A percentile compares a stretch with the other conserved stretches of the same genome.
These are phyloP conservation scores for Epizoanthus fatuus DNA, from an alignment of 92 coral and sea anemone genomes.

Conservation along the genomic window DNA sequence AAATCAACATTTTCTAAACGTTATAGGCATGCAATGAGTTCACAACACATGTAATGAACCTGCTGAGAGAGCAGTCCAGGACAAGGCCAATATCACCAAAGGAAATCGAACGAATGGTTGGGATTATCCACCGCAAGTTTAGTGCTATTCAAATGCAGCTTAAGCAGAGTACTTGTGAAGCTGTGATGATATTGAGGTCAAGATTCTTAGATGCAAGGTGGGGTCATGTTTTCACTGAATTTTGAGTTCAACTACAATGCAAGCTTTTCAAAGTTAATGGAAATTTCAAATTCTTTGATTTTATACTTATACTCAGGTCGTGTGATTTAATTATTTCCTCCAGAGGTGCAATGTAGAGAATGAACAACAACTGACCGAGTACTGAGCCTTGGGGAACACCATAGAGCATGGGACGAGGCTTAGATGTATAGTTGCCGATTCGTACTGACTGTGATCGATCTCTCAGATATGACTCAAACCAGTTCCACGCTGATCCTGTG, in stretches of 20 bases:
- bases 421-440: neutral
- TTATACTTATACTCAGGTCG: no score
- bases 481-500: neutral
- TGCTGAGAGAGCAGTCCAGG: conserved; percentile 96
- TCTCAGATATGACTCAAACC: conserved; percentile 24
- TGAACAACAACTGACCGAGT: conserved; percentile 2
- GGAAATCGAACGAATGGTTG: conserved; percentile 98
- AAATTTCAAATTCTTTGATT: no score
- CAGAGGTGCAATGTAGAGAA: neutral
- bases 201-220: conserved; percentile 99
- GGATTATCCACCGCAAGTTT: conserved; percentile 97
- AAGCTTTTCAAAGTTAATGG: neutral
- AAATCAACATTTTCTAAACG: neutral
- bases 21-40: conserved; percentile 97
- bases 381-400: no score
- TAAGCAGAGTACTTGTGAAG: conserved; percentile 99
- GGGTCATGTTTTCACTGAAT: neutral
- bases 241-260: neutral
- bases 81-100: conserved; percentile 98
- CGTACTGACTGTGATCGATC: conserved; percentile 3
- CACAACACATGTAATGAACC: conserved; percentile 99
- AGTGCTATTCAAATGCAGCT: conserved; percentile 99
- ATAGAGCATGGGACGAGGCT: neutral
- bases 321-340: neutral
- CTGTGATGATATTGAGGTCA: conserved; percentile 99